These are phyloP conservation scores for Ardeotis arabs DNA, from an alignment of 2,113 vertebrate species.

Conservation along the genomic window DNA sequence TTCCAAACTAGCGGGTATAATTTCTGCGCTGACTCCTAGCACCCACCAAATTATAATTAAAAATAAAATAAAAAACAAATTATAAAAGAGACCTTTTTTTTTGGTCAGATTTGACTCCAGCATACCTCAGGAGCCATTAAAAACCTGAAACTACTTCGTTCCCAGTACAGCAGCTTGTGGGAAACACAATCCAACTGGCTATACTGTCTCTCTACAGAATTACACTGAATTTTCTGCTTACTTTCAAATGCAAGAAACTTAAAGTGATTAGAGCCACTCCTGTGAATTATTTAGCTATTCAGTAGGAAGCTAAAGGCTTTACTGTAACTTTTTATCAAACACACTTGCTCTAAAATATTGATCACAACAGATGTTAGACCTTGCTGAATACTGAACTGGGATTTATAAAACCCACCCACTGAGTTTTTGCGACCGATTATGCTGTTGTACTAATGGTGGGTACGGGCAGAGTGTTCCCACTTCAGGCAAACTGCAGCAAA, in stretches of 20 bases:
- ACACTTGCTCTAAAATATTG: conserved; percentile 27
- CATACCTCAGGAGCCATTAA: not conserved
- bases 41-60: too few species aligned
- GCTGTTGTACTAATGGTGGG: not conserved
- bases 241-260: not conserved
- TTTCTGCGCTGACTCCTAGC: not conserved
- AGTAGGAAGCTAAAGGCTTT: not conserved
- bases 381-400: not conserved
- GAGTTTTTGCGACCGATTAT: not conserved
- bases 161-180: not conserved
- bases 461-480: not conserved
- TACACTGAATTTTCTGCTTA: not conserved
- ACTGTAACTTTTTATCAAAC: conserved; percentile 38
- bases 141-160: not conserved
- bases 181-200: not conserved
- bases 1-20: not conserved
- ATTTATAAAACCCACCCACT: not conserved
- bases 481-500: not conserved
- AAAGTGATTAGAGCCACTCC: not conserved
- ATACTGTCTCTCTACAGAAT: not conserved
- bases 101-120: not conserved
- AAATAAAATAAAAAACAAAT: not conserved
- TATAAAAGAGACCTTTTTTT: not conserved
- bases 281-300: conserved; percentile 6
- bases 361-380: conserved; percentile 13